A percentile compares a stretch with the other conserved stretches of the same genome.
phyloP scores from a whole-genome alignment of 2,113 vertebrate species.

The Triplophysa dalaica region DNA sequence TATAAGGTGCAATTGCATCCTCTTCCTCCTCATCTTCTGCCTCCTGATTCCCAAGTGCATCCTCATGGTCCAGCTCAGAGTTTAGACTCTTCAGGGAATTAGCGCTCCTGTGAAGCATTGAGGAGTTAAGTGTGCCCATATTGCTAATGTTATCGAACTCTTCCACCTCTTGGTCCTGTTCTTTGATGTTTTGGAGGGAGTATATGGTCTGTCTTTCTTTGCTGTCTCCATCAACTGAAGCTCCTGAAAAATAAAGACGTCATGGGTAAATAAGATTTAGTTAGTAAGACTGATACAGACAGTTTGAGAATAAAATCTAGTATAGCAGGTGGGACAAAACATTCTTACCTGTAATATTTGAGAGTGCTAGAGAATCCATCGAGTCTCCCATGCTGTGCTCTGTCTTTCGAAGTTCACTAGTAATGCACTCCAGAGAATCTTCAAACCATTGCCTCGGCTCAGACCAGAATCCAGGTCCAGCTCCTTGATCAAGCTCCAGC shows the following conservation, averaged over 20 bases:
- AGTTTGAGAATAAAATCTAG: background rate
- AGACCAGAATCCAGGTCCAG: conserved; percentile 77
- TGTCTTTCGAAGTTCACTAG: conserved; percentile 85
- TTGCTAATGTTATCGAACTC: conserved; percentile 95
- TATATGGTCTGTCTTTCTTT: conserved; percentile 82
- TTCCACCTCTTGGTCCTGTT: conserved; percentile 77
- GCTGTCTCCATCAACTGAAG: conserved; percentile 86
- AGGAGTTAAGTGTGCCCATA: conserved; percentile 94
- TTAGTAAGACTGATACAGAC: background rate
- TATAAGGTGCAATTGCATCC: conserved; percentile 61
- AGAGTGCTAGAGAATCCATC: conserved; percentile 92
- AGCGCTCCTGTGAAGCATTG: conserved; percentile 86
- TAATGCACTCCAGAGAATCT: conserved; percentile 87
- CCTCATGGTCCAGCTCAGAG: conserved; percentile 78
- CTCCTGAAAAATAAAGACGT: conserved; percentile 70
- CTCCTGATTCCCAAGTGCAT: conserved; percentile 34
- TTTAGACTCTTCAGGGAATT: conserved; percentile 87
- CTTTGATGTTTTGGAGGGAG: conserved; percentile 66
- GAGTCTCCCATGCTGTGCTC: conserved; percentile 87
- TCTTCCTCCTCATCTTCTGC: conserved; percentile 42
- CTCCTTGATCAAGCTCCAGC: conserved; percentile 83
- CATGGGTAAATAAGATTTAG: background rate
- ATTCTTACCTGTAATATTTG: conserved; percentile 91
- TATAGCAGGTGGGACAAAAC: background rate
- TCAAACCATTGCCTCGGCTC: conserved; percentile 86